Evolutionary conservation across 2,888 invertebrate species (phyloP).

Genomic region (Branchellion lobata): DNA sequence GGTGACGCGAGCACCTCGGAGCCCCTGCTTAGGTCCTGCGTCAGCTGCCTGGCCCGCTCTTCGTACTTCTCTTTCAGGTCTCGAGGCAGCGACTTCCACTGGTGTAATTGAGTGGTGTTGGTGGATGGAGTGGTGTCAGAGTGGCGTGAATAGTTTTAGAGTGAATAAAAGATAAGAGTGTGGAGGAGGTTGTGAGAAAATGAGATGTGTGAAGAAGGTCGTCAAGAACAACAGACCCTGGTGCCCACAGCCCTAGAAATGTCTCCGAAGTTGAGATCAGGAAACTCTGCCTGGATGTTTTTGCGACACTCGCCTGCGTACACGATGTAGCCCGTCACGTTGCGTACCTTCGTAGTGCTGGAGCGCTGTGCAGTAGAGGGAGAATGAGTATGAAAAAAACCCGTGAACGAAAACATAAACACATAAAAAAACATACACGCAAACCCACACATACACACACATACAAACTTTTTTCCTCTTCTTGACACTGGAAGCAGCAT

Average conservation of each 20-base stretch:
- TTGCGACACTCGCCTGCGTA: slow-evolving; percentile 95
- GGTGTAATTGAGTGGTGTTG: slow-evolving; percentile 60
- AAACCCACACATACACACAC: no score
- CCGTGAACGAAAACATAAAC: no score
- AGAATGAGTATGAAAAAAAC: no score
- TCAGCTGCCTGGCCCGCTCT: slow-evolving; percentile 71
- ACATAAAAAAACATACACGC: no score
- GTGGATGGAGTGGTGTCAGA: no score
- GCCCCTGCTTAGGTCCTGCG: slow-evolving; percentile 59
- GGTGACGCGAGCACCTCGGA: slow-evolving; percentile 61
- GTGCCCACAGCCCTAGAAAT: slow-evolving; percentile 74
- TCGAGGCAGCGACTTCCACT: slow-evolving; percentile 89
- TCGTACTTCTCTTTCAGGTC: slow-evolving; percentile 90
- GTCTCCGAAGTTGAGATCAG: slow-evolving; percentile 88
- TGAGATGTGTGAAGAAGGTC: neutral
- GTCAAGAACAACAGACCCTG: slow-evolving; percentile 64
- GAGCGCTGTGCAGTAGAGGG: neutral
- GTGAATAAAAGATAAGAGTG: neutral
- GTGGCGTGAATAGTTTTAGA: neutral
- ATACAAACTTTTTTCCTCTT: slow-evolving; percentile 46
- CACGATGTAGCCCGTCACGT: slow-evolving; percentile 86
- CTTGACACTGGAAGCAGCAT: slow-evolving; percentile 78
- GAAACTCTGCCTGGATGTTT: slow-evolving; percentile 86
- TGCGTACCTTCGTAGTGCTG: slow-evolving; percentile 46
- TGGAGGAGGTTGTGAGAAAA: neutral